phyloP scores from a whole-genome alignment of 2,888 invertebrate species.

The Eugnorisma glareosa region DNA sequence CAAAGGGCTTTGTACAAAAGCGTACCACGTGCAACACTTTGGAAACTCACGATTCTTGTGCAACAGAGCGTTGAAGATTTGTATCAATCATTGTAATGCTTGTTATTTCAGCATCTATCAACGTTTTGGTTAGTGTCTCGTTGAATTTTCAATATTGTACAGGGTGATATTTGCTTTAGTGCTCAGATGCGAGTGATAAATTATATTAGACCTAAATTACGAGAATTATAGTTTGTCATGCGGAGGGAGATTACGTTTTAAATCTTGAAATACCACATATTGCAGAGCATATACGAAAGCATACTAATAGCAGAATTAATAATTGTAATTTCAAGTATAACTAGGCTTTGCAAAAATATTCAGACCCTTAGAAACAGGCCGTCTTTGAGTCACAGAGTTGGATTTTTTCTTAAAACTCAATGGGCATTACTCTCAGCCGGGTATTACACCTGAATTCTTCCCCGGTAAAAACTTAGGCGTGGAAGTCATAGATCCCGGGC shows the following conservation, averaged over 20 bases:
- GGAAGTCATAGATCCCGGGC: neutral
- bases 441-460: neutral
- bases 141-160: neutral
- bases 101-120: constrained; percentile 42
- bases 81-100: constrained; percentile 45
- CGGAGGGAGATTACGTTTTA: neutral
- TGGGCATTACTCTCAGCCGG: too few species aligned
- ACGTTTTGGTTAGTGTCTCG: neutral
- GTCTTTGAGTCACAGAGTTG: too few species aligned
- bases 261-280: neutral
- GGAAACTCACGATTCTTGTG: constrained; percentile 36
- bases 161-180: neutral
- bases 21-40: constrained; percentile 32
- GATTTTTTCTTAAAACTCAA: constrained; percentile 1
- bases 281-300: neutral
- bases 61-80: constrained; percentile 34
- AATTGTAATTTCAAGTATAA: too few species aligned
- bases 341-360: too few species aligned
- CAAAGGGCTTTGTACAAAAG: constrained; percentile 47
- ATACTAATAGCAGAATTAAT: neutral
- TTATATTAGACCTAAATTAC: neutral
- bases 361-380: neutral
- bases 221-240: neutral
- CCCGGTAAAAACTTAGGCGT: too few species aligned
- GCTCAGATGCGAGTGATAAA: constrained; percentile 3